Evolutionary conservation across 1,140 invertebrate genomes (phyloP).

Genomic region (Drosophila subobscura): DNA sequence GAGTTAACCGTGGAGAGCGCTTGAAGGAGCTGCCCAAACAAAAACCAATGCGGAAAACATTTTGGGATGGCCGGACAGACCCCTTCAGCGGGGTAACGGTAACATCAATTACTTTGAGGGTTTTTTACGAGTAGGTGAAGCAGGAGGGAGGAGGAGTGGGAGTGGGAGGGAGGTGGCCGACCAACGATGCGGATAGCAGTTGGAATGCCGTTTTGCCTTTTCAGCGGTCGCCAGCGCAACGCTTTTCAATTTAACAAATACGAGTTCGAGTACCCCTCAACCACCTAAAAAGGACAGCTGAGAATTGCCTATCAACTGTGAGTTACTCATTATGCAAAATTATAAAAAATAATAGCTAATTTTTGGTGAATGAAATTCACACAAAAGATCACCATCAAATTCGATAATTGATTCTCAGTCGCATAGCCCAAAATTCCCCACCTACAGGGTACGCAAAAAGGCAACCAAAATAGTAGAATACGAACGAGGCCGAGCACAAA

Average conservation of each 20-base stretch:
- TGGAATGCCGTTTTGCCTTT: constrained; percentile 58
- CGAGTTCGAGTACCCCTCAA: constrained; percentile 46
- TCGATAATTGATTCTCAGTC: too few species aligned
- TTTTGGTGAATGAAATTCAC: too few species aligned
- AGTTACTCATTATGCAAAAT: too few species aligned
- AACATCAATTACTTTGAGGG: constrained; percentile 78
- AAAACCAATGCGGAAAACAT: constrained; percentile 37
- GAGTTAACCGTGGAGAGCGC: neutral
- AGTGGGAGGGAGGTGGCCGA: neutral
- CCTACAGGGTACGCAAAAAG: constrained; percentile 4
- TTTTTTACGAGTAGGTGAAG: constrained; percentile 29
- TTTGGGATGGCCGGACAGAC: constrained; percentile 5
- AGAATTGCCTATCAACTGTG: constrained; percentile 7
- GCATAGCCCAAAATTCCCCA: too few species aligned
- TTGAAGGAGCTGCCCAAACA: constrained; percentile 6
- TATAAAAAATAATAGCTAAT: too few species aligned
- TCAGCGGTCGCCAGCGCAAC: constrained; percentile 54
- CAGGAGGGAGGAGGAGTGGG: neutral
- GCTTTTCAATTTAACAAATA: constrained; percentile 75
- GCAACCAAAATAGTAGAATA: neutral
- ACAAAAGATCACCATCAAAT: too few species aligned
- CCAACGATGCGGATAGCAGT: constrained; percentile 19
- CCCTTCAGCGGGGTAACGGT: constrained; percentile 44
- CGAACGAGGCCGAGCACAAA: constrained; percentile 42
- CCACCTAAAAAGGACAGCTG: constrained; percentile 9